These are phyloP conservation scores for Anthopleura xanthogrammica DNA, from an alignment of 92 coral and sea anemone species.

Conservation along the genomic window DNA sequence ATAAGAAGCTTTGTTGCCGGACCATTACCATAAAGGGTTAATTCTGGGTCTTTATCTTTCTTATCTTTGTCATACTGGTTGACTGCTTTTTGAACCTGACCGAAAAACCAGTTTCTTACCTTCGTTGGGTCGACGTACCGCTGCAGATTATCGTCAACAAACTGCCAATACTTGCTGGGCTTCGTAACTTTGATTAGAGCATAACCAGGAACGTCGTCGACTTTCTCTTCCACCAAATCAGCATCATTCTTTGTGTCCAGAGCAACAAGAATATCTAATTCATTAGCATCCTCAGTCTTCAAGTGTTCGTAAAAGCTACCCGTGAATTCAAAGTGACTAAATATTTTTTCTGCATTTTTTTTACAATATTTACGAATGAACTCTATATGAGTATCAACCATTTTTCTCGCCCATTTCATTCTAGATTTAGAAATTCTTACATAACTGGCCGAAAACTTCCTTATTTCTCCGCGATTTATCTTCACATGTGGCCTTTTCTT, in stretches of 20 bases:
- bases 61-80: background rate
- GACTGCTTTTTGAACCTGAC: conserved; percentile 36
- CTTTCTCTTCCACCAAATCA: conserved; percentile 28
- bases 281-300: conserved; percentile 56
- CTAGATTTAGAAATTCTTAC: conserved; percentile 51
- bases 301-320: conserved; percentile 74
- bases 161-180: conserved; percentile 39
- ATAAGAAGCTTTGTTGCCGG: conserved; percentile 35
- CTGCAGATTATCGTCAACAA: conserved; percentile 10
- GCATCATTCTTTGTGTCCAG: conserved; percentile 41
- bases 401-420: conserved; percentile 60
- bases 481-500: too few relatives aligned
- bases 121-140: conserved; percentile 51
- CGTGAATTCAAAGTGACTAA: conserved; percentile 59
- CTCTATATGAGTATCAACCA: conserved; percentile 46
- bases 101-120: conserved; percentile 55
- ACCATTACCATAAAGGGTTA: conserved; percentile 23
- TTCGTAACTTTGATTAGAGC: conserved; percentile 40
- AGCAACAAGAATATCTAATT: conserved; percentile 55
- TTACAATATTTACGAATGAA: conserved; percentile 46
- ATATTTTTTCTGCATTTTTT: conserved; percentile 20
- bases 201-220: conserved; percentile 39
- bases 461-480: conserved; percentile 17
- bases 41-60: background rate
- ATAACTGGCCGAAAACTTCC: conserved; percentile 46